These are phyloP conservation scores for Rhea americana DNA, from an alignment of 2,113 vertebrate species.

Conservation along the genomic window DNA sequence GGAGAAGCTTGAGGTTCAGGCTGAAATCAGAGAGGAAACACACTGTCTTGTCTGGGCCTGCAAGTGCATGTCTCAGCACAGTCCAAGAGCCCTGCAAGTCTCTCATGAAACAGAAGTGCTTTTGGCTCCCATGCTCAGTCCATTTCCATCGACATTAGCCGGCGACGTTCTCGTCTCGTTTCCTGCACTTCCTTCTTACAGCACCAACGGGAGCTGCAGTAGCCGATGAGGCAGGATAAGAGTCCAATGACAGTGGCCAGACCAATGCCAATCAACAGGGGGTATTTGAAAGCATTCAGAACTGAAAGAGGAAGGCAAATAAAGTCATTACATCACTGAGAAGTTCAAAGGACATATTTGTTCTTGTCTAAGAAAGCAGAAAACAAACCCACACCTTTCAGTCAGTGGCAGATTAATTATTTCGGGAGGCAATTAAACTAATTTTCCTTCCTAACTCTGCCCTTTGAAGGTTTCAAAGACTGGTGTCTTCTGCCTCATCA, in stretches of 20 bases:
- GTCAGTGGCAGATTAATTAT: background rate
- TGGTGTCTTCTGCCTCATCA: background rate
- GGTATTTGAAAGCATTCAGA: slow-evolving; percentile 91
- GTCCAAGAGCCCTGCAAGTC: slow-evolving; percentile 16
- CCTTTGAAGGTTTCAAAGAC: background rate
- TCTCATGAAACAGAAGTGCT: background rate
- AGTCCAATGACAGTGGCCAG: slow-evolving; percentile 86
- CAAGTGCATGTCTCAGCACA: slow-evolving; percentile 38
- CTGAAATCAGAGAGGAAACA: slow-evolving; percentile 69
- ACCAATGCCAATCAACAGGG: slow-evolving; percentile 87
- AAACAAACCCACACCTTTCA: background rate
- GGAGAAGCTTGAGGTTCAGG: slow-evolving; percentile 70
- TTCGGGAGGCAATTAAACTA: background rate
- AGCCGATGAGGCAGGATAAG: slow-evolving; percentile 91
- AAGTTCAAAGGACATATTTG: background rate
- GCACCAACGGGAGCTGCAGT: slow-evolving; percentile 90
- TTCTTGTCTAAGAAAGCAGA: background rate
- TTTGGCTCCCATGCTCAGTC: slow-evolving; percentile 78
- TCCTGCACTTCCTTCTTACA: slow-evolving; percentile 87
- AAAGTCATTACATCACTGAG: background rate
- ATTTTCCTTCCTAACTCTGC: background rate
- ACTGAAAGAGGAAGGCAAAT: slow-evolving; percentile 74
- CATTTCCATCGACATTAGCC: slow-evolving; percentile 93
- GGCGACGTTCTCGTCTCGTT: slow-evolving; percentile 81
- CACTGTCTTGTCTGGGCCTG: slow-evolving; percentile 40